Base-by-base conservation (phyloP, 2,113 vertebrate genomes). In the Tachysurus vachellii region DNA sequence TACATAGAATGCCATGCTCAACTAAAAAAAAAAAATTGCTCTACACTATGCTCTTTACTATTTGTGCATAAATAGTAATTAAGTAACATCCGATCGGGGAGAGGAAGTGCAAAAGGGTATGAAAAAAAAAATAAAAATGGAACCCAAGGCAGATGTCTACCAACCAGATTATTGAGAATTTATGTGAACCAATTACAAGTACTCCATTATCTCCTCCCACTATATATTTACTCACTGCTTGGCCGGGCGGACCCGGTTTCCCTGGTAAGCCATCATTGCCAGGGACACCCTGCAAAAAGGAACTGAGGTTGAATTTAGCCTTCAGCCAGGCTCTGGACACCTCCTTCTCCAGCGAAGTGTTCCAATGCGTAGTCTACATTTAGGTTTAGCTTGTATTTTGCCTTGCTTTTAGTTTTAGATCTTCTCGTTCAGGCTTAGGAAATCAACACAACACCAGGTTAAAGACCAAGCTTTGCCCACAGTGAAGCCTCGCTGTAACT, bases 211-310 rank as follows among this genome's bases (percentile, higher is more conserved):
- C 91, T 90, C 80, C 89, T 70, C 88, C 90, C 82, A 85, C 90
- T 88, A 61, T 90, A 86, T 88, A 92, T 92, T 95, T 95, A 96
- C 97, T 96, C 94, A 99, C 98, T 96, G 93, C 88, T 84, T 94
- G 93, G 83, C 94, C 96, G 3, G 96, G 96, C 0, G 95, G 94
- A 91, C 97, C 97, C 0, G 97, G 96, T 91, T 96, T 93, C 89
- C 97, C 98, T 4, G 97, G 97, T 93, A 96, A 88, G 87, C 98
- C 97, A 36, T 98, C 97, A 91, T 96, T 96, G 92, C 98, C 98
- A 83, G 97, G 97, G 90, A 96, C 92, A 93, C 98, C 98, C 98
- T 99, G 96, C 92, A 91, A 95, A 93, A 95, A 93, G 95, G 94
- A 95, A 89, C 91, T 93, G 93, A 92, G 93, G 92, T 95, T 96